Base-by-base conservation (phyloP, 2,113 vertebrate species). In the Alaudala cheleensis region DNA sequence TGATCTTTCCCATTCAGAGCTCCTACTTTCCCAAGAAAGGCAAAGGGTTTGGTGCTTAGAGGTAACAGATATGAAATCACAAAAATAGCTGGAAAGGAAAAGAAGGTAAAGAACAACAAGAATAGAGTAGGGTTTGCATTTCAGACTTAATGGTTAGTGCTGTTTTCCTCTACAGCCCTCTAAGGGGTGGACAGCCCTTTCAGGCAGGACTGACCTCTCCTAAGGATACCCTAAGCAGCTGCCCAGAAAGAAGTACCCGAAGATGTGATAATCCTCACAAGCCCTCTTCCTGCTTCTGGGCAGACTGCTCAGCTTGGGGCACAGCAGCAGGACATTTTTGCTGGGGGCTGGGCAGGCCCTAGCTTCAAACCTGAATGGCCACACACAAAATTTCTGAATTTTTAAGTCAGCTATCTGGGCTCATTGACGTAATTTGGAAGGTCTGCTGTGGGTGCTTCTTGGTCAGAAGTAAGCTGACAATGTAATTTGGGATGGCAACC, bases 241-340 rank as follows among this genome's bases (percentile, higher is more conserved):
- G 45, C 18, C 29, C 40, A 84, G 15, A 81, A 69, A 26, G 44
- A 82, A 67, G 29, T 5, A 64, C 57, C 6, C 72, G 62, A 62
- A 92, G 39, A 58, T 37, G n/a, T 24, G 28, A 23, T 78, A 78
- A 34, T 44, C 47, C 23, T 78, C 25, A 47, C 28, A 62, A 37
- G 14, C 24, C 37, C 31, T 3, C 1, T 31, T 44, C 14, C 39
- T 85, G 50, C 25, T 81, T 51, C 11, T 54, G 42, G 34, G 28
- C 50, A 61, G 40, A 7, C 16, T 34, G 50, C 69, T 90, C 26
- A 51, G 29, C 11, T 33, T 45, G 8, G 37, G 18, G 20, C 37
- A 57, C 0, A 2, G 57, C 42, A 82, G 66, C 10, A 51, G 6
- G 37, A 29, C 0, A 0, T 34, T 45, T 81, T 17, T 66, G 5